phyloP scores from a whole-genome alignment of 2,113 vertebrate species.

The Eulemur rufifrons region DNA sequence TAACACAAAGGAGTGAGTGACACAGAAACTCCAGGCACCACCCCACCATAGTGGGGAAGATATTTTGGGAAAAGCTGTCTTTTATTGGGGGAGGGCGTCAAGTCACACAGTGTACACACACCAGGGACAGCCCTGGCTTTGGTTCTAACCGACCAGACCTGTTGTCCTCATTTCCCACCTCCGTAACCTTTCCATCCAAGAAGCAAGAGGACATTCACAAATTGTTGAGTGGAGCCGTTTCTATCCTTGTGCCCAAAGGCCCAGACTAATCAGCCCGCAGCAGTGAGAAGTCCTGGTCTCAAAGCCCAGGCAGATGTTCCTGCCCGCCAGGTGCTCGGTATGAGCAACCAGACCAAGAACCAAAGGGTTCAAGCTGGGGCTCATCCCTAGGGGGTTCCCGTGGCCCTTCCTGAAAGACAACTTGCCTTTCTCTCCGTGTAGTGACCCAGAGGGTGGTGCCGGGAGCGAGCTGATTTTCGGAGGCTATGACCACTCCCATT shows the following conservation, averaged over 20 bases:
- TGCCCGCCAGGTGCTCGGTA: not conserved
- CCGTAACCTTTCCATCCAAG: not conserved
- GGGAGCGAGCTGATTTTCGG: conserved; percentile 86
- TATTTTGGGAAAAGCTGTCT: not conserved
- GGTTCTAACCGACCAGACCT: not conserved
- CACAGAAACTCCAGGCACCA: not conserved
- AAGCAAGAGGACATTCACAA: not conserved
- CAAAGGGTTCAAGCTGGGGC: not conserved
- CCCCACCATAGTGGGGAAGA: not conserved
- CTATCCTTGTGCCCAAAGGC: not conserved
- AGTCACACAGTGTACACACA: too few species aligned
- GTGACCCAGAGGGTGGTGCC: conserved; percentile 56
- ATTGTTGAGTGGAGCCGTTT: not conserved
- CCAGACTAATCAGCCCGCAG: not conserved
- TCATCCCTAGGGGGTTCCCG: not conserved
- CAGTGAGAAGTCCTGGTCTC: not conserved
- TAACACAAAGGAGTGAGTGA: not conserved
- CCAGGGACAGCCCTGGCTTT: not conserved
- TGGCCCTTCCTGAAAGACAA: not conserved
- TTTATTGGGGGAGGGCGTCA: not conserved
- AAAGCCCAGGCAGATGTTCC: not conserved
- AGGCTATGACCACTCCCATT: conserved; percentile 83
- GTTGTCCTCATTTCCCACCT: not conserved
- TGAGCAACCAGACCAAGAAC: not conserved
- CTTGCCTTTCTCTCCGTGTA: conserved; percentile 37